A percentile compares a stretch with the other conserved stretches of the same genome.
Conservation (phyloP, 1,140 invertebrate genomes). For the Ctenoplectra terminalis region DNA sequence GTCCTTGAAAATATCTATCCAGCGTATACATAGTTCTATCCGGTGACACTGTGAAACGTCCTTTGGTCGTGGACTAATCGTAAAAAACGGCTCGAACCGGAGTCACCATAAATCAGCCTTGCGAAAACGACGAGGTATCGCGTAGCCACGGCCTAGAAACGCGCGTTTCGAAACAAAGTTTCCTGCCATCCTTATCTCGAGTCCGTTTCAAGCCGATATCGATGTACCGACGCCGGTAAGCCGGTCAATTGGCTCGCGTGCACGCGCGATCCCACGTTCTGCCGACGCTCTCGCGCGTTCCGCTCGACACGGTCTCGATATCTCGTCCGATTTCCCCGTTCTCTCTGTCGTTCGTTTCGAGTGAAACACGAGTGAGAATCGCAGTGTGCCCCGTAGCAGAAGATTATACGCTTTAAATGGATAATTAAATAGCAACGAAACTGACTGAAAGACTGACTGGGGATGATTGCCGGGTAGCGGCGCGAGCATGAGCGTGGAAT, state of each 20-base stretch:
- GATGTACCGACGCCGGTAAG: not conserved
- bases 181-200: constrained; percentile 21
- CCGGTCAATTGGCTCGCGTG: not conserved
- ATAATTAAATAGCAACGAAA: constrained; percentile 84
- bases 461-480: constrained; percentile 83
- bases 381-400: constrained; percentile 72
- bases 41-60: not conserved
- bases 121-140: constrained; percentile 34
- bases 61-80: not conserved
- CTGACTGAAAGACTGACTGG: constrained; percentile 83
- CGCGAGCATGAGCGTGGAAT: constrained; percentile 82
- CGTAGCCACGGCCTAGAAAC: constrained; percentile 4
- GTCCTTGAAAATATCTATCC: not conserved
- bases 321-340: constrained; percentile 19
- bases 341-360: constrained; percentile 47
- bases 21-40: not conserved
- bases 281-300: not conserved
- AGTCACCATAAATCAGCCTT: constrained; percentile 20
- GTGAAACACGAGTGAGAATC: constrained; percentile 70
- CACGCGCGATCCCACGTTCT: not conserved
- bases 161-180: constrained; percentile 7
- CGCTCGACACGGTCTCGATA: not conserved
- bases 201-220: not conserved
- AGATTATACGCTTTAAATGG: constrained; percentile 84
- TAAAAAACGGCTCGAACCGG: not conserved